A percentile compares a stretch with the other conserved stretches of the same genome.
Conservation (phyloP, 2,888 invertebrate species). For the Lordiphosa fenestrarum region DNA sequence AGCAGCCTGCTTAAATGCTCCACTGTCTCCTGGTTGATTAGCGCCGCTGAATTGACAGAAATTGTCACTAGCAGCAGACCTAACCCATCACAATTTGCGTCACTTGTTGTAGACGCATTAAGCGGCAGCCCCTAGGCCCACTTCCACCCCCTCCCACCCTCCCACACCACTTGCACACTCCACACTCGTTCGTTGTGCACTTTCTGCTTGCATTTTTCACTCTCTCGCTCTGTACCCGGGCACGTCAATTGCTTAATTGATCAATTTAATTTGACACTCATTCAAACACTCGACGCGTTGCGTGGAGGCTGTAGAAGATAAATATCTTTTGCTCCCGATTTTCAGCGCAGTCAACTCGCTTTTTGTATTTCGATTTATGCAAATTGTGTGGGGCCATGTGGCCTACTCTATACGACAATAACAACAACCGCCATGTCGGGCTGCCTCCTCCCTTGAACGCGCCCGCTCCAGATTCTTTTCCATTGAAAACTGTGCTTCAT, state of each 20-base stretch:
- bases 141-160: constrained; percentile 1
- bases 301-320: constrained; percentile 47
- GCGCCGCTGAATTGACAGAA: constrained; percentile 71
- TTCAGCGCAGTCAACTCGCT: constrained; percentile 47
- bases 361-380: constrained; percentile 73
- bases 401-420: constrained; percentile 33
- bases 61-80: constrained; percentile 51
- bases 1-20: constrained; percentile 49
- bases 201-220: constrained; percentile 23
- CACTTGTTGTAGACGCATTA: constrained; percentile 59
- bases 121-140: constrained; percentile 2
- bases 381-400: constrained; percentile 65
- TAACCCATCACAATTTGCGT: constrained; percentile 52
- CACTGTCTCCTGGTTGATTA: constrained; percentile 61
- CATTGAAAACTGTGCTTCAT: constrained; percentile 62
- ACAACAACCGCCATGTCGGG: constrained; percentile 5
- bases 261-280: constrained; percentile 77
- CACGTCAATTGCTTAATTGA: constrained; percentile 76
- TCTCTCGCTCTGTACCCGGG: constrained; percentile 9
- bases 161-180: too few relatives aligned
- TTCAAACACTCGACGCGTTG: constrained; percentile 57
- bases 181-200: constrained; percentile 17
- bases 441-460: constrained; percentile 17
- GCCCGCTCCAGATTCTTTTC: constrained; percentile 50
- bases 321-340: constrained; percentile 68